Percentiles rank a stretch among this genome's conserved stretches.
These are phyloP conservation scores for Phocides pigmalion DNA, from an alignment of 1,140 invertebrate species.

Conservation along the genomic window DNA sequence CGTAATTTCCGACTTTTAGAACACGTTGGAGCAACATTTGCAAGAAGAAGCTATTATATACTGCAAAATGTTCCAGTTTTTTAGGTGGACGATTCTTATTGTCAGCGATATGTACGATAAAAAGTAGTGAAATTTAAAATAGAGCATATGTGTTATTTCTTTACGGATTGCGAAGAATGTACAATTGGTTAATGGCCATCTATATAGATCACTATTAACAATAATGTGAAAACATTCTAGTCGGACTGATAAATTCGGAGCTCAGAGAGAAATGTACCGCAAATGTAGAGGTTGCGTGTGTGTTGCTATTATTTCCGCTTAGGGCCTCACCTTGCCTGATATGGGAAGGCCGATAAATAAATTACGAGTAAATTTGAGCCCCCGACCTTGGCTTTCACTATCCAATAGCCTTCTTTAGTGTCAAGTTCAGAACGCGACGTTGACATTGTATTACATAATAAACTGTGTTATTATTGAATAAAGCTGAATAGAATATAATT, in stretches of 20 bases:
- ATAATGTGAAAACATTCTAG: not conserved
- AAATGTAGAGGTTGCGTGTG: slow-evolving; percentile 65
- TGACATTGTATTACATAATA: slow-evolving; percentile 3
- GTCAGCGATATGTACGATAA: too few relatives aligned
- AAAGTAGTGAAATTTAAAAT: too few relatives aligned
- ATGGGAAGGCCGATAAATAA: slow-evolving; percentile 62
- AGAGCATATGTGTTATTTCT: too few relatives aligned
- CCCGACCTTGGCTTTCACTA: slow-evolving; percentile 50
- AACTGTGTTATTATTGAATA: too few relatives aligned
- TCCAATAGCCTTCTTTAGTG: slow-evolving; percentile 29
- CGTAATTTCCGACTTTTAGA: too few relatives aligned
- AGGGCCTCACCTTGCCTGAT: slow-evolving; percentile 64
- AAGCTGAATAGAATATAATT: too few relatives aligned
- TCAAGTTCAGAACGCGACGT: slow-evolving; percentile 36
- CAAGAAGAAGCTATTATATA: too few relatives aligned
- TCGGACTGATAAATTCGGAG: slow-evolving; percentile 11
- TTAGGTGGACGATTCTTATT: too few relatives aligned
- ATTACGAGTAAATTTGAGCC: slow-evolving; percentile 56
- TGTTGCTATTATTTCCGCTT: slow-evolving; percentile 64
- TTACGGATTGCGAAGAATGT: too few relatives aligned
- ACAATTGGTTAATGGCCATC: too few relatives aligned
- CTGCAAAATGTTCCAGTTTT: too few relatives aligned
- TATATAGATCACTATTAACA: not conserved
- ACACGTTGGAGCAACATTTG: too few relatives aligned
- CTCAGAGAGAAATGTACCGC: slow-evolving; percentile 28